Evolutionary conservation across 2,113 vertebrate species (phyloP).

Genomic region (Mugil cephalus): DNA sequence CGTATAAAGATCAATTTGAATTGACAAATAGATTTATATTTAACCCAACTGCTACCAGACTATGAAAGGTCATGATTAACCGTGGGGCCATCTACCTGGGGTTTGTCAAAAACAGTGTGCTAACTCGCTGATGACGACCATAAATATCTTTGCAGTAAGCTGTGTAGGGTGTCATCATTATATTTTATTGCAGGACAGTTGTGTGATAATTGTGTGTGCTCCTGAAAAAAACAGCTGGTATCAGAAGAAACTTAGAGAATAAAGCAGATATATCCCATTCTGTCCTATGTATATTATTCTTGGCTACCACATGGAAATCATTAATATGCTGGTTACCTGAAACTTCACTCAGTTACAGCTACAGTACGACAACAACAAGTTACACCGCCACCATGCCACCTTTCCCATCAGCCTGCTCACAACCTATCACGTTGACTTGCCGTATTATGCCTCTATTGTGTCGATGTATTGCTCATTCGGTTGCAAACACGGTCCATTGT

Average conservation of each 20-base stretch:
- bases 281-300: not conserved
- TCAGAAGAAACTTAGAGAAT: not conserved
- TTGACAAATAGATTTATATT: no score
- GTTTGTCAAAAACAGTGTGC: no score
- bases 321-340: not conserved
- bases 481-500: not conserved
- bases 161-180: no score
- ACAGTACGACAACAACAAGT: not conserved
- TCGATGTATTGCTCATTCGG: not conserved
- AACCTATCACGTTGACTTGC: not conserved
- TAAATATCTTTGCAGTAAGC: no score
- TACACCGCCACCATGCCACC: not conserved
- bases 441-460: not conserved
- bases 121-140: no score
- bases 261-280: not conserved
- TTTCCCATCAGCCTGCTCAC: not conserved
- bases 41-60: no score
- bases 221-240: not conserved
- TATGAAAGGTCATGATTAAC: no score
- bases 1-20: no score
- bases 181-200: no score
- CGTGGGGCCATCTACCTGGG: no score
- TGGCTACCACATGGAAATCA: not conserved
- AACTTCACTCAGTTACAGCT: not conserved
- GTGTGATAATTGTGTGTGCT: not conserved